These are phyloP conservation scores for Cygnus buccinator DNA, from an alignment of 2,113 vertebrate genomes.

Conservation along the genomic window DNA sequence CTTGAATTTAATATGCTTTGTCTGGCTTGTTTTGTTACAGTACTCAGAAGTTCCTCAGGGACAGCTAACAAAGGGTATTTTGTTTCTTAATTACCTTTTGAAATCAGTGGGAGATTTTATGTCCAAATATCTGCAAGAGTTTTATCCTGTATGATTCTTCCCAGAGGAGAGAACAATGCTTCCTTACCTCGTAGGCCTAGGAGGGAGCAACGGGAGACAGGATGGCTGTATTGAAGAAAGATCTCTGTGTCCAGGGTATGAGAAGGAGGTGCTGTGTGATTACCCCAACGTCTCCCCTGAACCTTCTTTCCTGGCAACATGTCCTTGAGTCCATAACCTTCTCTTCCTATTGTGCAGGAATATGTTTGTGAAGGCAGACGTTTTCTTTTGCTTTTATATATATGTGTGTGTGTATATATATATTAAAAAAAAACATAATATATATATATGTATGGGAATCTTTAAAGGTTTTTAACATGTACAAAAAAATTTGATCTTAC, in stretches of 20 bases:
- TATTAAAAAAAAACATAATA: no score
- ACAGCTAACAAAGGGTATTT: not conserved
- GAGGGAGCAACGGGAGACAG: not conserved
- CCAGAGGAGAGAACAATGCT: not conserved
- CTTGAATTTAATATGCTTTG: not conserved
- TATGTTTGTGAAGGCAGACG: not conserved
- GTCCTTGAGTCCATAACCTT: not conserved
- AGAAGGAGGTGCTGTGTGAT: not conserved
- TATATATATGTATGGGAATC: no score
- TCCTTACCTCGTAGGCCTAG: not conserved
- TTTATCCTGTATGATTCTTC: not conserved
- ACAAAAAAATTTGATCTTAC: not conserved
- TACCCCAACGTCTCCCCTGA: not conserved
- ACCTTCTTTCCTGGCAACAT: not conserved
- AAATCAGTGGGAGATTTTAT: not conserved
- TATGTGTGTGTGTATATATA: no score
- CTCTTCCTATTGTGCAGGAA: not conserved
- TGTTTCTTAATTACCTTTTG: constrained; percentile 14
- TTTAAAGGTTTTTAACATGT: not conserved
- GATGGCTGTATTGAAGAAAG: not conserved
- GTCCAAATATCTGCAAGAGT: not conserved
- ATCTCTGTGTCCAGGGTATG: not conserved
- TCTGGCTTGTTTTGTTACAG: not conserved
- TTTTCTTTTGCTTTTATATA: not conserved
- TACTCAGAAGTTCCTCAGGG: not conserved